These are phyloP conservation scores for Zootoca vivipara DNA, from an alignment of 2,113 vertebrate species.

Conservation along the genomic window DNA sequence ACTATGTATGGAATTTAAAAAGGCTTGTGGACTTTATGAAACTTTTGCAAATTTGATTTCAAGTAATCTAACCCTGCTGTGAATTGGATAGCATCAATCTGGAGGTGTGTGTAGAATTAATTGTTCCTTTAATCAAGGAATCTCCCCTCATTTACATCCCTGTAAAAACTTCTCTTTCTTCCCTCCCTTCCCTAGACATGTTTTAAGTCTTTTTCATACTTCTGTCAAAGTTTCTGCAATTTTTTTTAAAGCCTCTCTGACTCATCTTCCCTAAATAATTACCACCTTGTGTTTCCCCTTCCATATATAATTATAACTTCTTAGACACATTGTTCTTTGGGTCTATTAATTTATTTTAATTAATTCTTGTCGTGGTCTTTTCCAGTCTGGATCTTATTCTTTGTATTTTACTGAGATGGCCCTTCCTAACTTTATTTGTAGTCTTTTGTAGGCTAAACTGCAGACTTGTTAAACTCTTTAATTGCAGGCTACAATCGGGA, in stretches of 20 bases:
- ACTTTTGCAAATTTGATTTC: conserved; percentile 62
- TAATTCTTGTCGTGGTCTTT: neutral
- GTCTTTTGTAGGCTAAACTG: neutral
- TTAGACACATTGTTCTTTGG: neutral
- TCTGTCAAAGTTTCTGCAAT: neutral
- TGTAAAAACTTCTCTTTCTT: neutral
- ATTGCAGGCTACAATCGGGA: neutral
- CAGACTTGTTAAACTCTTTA: neutral
- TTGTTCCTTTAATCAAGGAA: conserved; percentile 55
- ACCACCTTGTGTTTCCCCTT: too few species aligned
- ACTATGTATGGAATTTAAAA: neutral
- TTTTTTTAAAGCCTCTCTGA: neutral
- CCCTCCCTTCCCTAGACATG: too few species aligned
- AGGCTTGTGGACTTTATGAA: conserved; percentile 52
- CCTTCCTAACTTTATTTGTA: neutral
- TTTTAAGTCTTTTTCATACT: neutral
- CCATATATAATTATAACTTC: neutral
- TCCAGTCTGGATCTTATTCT: neutral
- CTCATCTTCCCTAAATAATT: neutral
- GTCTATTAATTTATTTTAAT: neutral
- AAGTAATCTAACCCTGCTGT: conserved; percentile 55
- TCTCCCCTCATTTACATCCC: conserved; percentile 41
- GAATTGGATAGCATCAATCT: conserved; percentile 57
- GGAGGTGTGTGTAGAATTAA: conserved; percentile 38
- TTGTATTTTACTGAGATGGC: neutral